Conservation (phyloP, 2,888 invertebrate species). For the Himalopsyche tibetana region DNA sequence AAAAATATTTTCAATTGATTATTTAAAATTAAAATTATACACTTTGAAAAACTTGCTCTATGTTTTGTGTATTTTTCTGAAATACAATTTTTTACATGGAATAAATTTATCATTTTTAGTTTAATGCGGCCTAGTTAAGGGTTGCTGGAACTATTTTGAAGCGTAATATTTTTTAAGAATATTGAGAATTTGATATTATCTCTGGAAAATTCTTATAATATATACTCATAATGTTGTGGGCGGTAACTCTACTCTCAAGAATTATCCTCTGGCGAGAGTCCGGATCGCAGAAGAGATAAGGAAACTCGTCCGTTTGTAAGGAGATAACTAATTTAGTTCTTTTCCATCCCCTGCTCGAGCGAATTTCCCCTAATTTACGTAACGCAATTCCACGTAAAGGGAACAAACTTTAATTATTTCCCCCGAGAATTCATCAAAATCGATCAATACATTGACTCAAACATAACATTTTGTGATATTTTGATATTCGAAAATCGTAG, state of each 20-base stretch:
- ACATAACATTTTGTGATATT: slow-evolving; percentile 18
- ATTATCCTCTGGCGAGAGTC: slow-evolving; percentile 36
- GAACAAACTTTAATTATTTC: slow-evolving; percentile 34
- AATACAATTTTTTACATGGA: too few relatives aligned
- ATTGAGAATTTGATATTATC: too few relatives aligned
- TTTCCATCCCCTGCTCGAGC: slow-evolving; percentile 40
- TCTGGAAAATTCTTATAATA: too few relatives aligned
- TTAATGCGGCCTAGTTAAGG: too few relatives aligned
- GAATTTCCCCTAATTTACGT: slow-evolving; percentile 40
- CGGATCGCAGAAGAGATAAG: slow-evolving; percentile 45
- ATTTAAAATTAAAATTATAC: too few relatives aligned
- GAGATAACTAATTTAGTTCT: slow-evolving; percentile 45
- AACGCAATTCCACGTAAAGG: slow-evolving; percentile 34
- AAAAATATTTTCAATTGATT: too few relatives aligned
- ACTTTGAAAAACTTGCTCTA: too few relatives aligned
- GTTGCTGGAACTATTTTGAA: too few relatives aligned
- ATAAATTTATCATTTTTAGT: too few relatives aligned
- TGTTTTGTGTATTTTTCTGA: too few relatives aligned
- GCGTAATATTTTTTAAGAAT: too few relatives aligned
- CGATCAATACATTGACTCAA: slow-evolving; percentile 27
- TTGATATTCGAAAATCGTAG: not conserved
- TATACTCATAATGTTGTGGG: too few relatives aligned
- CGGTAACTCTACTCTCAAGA: slow-evolving; percentile 1
- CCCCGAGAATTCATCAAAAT: slow-evolving; percentile 24
- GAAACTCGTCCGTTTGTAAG: slow-evolving; percentile 48